Percentiles rank a stretch among this genome's conserved stretches.
phyloP scores from a whole-genome alignment of 37 sponge, comb jelly and placozoan genomes.

The Axinella damicornis region DNA sequence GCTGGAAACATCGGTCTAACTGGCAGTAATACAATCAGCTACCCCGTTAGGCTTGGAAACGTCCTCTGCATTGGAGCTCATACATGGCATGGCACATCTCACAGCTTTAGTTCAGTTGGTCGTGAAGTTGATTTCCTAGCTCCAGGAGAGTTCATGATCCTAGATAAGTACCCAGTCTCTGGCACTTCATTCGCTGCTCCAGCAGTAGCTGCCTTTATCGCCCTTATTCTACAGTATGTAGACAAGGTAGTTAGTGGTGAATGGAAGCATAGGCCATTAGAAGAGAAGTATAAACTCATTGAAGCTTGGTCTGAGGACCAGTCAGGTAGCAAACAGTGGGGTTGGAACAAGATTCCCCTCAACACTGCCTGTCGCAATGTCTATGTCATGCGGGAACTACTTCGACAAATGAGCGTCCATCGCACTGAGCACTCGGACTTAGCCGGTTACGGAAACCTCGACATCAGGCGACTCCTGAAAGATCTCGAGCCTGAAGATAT shows the following conservation, averaged over 20 bases:
- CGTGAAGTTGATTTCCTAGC: background rate
- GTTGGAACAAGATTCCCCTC: background rate
- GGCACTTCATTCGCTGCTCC: slow-evolving; percentile 6
- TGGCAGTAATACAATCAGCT: background rate
- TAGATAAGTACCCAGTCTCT: background rate
- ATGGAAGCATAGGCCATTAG: background rate
- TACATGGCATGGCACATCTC: background rate
- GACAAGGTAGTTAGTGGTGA: background rate
- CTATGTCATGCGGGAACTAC: background rate
- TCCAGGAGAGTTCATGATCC: background rate
- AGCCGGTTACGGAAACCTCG: background rate
- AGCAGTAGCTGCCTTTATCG: slow-evolving; percentile 4
- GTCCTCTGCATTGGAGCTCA: background rate
- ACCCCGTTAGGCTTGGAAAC: background rate
- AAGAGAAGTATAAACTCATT: background rate
- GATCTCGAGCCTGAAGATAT: no score
- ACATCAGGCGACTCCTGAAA: no score
- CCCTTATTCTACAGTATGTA: background rate
- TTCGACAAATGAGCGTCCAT: background rate
- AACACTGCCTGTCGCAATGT: background rate
- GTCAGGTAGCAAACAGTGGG: background rate
- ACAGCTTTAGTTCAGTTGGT: background rate
- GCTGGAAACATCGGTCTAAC: slow-evolving; percentile 1
- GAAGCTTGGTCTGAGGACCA: background rate
- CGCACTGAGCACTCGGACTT: background rate